Conservation (phyloP, 2,888 invertebrate species). For the Chymomyza fuscimana region DNA sequence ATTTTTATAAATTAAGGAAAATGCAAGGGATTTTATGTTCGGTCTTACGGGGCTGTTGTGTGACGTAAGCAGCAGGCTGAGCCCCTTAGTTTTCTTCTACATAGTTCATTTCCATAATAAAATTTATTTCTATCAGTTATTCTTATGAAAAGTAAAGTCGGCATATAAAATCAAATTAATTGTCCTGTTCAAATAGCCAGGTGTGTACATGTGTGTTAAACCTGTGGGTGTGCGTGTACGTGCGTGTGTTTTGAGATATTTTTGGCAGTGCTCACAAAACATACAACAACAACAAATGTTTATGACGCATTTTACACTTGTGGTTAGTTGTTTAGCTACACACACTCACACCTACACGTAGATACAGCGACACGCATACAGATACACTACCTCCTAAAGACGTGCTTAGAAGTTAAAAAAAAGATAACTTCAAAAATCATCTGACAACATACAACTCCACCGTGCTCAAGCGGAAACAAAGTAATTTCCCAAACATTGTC, state of each 20-base stretch:
- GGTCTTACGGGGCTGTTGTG: too few species aligned
- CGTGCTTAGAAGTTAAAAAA: constrained; percentile 2
- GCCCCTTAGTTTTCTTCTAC: too few species aligned
- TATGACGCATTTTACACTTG: constrained; percentile 69
- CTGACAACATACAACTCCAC: constrained; percentile 29
- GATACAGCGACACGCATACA: constrained; percentile 9
- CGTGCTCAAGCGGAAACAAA: constrained; percentile 18
- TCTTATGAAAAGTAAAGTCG: too few species aligned
- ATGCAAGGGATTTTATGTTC: too few species aligned
- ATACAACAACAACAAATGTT: constrained; percentile 47
- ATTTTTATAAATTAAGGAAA: too few species aligned
- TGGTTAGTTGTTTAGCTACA: constrained; percentile 43
- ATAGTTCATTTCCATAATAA: too few species aligned
- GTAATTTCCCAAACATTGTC: constrained; percentile 22
- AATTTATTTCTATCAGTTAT: too few species aligned
- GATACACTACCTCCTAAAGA: constrained; percentile 1
- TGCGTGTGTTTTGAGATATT: constrained; percentile 33
- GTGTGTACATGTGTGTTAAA: too few species aligned
- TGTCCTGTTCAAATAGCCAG: too few species aligned
- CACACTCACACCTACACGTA: background rate
- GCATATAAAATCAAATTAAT: too few species aligned
- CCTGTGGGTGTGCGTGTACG: too few species aligned
- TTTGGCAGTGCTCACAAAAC: constrained; percentile 20
- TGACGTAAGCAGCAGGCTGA: too few species aligned
- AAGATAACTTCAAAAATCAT: constrained; percentile 15